Percentiles rank a stretch among this genome's conserved stretches.
phyloP scores from a whole-genome alignment of 30 jellyfish, hydroid and myxozoan genomes.

The Catostylus mosaicus region DNA sequence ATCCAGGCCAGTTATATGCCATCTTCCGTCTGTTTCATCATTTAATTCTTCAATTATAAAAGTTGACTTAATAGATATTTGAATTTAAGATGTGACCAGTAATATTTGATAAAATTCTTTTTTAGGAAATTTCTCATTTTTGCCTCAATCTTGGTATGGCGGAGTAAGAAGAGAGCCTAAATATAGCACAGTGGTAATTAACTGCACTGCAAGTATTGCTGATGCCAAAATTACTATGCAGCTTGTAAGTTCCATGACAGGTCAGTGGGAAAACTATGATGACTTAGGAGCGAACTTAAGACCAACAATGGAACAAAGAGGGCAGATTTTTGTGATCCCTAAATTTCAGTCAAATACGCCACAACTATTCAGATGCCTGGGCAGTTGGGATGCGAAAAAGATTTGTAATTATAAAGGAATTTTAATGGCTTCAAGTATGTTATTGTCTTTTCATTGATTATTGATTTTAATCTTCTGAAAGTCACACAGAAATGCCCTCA shows the following conservation, averaged over 20 bases:
- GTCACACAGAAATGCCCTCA: background rate
- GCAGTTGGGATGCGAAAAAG: background rate
- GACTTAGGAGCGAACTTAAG: background rate
- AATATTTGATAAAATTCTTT: no score
- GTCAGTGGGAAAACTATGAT: background rate
- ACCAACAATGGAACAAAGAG: background rate
- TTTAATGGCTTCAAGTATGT: background rate
- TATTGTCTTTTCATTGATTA: background rate
- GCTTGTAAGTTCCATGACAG: background rate
- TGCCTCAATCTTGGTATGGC: slow-evolving; percentile 3
- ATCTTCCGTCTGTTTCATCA: no score
- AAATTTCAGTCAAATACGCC: background rate
- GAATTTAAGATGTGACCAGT: no score
- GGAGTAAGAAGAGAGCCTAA: background rate
- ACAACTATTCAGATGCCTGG: background rate
- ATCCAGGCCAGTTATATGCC: no score
- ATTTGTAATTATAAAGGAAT: background rate
- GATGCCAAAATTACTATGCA: background rate
- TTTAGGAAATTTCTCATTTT: slow-evolving; percentile 36
- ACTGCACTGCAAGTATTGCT: slow-evolving; percentile 25
- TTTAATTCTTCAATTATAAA: no score
- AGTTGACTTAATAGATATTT: no score
- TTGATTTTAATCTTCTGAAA: no score
- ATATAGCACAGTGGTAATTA: background rate
- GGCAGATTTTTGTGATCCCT: background rate